A percentile compares a stretch with the other conserved stretches of the same genome.
Evolutionary conservation across 1,140 invertebrate species (phyloP).

Genomic region (Gryllus bimaculatus): DNA sequence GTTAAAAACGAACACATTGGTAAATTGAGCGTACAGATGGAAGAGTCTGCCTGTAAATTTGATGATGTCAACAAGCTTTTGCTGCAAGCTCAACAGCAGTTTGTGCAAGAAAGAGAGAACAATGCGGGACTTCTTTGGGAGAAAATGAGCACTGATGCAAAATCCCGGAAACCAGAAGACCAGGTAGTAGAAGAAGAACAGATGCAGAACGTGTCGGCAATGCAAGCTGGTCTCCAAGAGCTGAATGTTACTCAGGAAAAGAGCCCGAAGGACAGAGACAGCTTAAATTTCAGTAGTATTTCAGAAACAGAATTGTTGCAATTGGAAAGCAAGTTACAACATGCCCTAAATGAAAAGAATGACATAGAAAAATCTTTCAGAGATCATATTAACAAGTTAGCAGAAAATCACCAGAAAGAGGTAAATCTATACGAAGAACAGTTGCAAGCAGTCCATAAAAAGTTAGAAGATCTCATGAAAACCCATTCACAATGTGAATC

Average conservation of each 20-base stretch:
- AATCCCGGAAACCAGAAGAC: neutral
- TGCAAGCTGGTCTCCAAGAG: neutral
- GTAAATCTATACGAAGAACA: neutral
- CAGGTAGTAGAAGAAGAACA: neutral
- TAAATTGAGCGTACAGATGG: neutral
- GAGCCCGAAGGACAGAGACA: neutral
- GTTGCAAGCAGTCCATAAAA: neutral
- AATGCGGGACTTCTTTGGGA: neutral
- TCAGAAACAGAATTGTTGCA: neutral
- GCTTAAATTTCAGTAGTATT: neutral
- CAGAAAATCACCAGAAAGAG: neutral
- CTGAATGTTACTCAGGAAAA: neutral
- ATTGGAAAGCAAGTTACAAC: neutral
- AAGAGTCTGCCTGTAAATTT: neutral
- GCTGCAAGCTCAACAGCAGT: neutral
- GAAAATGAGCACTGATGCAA: neutral
- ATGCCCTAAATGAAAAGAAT: neutral
- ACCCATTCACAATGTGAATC: neutral
- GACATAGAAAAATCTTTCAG: neutral
- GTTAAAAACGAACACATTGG: neutral
- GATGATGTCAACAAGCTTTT: neutral
- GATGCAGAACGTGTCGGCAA: neutral
- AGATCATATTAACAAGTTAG: neutral
- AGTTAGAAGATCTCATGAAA: neutral
- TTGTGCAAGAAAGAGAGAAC: neutral